phyloP scores from a whole-genome alignment of 2,888 invertebrate genomes.

The Habrosyne pyritoides region DNA sequence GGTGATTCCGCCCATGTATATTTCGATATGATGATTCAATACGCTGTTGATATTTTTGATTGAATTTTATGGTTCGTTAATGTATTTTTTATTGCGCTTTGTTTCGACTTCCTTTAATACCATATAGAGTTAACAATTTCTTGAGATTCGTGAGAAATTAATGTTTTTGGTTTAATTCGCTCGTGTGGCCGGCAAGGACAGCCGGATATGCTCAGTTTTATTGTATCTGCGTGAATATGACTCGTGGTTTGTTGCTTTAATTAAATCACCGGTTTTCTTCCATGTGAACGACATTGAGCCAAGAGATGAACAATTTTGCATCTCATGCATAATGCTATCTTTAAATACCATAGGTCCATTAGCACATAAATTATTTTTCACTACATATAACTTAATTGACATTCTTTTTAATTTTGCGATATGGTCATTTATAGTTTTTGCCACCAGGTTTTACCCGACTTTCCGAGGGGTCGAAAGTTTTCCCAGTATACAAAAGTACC shows the following conservation, averaged over 20 bases:
- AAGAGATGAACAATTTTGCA: not conserved
- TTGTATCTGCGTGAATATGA: constrained; percentile 21
- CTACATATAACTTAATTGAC: no score
- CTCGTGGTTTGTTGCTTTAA: constrained; percentile 11
- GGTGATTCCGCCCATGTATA: constrained; percentile 9
- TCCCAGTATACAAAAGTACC: no score
- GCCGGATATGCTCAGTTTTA: constrained; percentile 35
- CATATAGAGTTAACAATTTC: constrained; percentile 16
- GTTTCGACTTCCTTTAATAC: constrained; percentile 19
- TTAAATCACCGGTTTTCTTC: not conserved
- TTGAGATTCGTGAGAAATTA: constrained; percentile 25
- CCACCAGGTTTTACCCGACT: no score
- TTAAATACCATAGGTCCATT: no score
- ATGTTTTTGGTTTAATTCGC: constrained; percentile 20
- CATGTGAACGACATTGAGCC: not conserved
- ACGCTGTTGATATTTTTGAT: not conserved
- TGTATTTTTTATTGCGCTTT: constrained; percentile 4
- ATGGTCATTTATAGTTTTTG: no score
- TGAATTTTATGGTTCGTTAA: not conserved
- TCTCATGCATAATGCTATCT: not conserved
- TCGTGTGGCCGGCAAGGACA: constrained; percentile 47
- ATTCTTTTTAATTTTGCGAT: no score
- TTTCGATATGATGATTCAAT: constrained; percentile 6
- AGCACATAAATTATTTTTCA: no score
- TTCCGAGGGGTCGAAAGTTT: no score